phyloP scores from a whole-genome alignment of 2,797 vertebrate genomes.

The Lateolabrax maculatus region DNA sequence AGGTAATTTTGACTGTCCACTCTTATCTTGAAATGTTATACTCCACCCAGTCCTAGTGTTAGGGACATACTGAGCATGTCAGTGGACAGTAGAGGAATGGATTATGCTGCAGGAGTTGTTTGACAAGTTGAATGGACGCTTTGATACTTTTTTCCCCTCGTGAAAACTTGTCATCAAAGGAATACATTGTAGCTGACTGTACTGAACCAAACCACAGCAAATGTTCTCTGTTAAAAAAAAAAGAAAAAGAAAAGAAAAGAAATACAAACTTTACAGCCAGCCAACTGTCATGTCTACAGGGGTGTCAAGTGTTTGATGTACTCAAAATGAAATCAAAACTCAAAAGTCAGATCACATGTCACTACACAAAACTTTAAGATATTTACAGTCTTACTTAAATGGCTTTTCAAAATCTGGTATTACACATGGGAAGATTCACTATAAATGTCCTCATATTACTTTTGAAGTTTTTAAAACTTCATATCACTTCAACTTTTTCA shows the following conservation, averaged over 20 bases:
- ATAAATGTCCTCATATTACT: background rate
- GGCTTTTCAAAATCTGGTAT: background rate
- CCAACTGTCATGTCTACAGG: background rate
- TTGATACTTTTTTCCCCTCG: constrained; percentile 40
- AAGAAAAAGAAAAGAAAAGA: background rate
- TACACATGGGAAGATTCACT: background rate
- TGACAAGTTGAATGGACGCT: constrained; percentile 30
- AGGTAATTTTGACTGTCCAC: background rate
- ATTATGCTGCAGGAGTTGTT: constrained; percentile 32
- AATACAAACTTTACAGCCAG: background rate
- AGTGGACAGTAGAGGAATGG: background rate
- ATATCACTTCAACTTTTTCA: background rate
- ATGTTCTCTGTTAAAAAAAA: background rate
- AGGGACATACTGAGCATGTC: background rate
- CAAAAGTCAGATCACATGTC: no score
- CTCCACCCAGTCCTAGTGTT: background rate
- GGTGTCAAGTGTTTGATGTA: background rate
- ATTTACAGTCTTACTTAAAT: background rate
- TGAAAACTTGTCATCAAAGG: constrained; percentile 48
- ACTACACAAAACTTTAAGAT: no score
- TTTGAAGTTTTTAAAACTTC: no score
- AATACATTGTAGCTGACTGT: constrained; percentile 10
- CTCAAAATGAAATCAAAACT: no score
- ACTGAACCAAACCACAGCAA: background rate
- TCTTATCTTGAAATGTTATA: no score